Evolutionary conservation across 2,888 invertebrate species (phyloP).

Genomic region (Psococerastis gibbosa): DNA sequence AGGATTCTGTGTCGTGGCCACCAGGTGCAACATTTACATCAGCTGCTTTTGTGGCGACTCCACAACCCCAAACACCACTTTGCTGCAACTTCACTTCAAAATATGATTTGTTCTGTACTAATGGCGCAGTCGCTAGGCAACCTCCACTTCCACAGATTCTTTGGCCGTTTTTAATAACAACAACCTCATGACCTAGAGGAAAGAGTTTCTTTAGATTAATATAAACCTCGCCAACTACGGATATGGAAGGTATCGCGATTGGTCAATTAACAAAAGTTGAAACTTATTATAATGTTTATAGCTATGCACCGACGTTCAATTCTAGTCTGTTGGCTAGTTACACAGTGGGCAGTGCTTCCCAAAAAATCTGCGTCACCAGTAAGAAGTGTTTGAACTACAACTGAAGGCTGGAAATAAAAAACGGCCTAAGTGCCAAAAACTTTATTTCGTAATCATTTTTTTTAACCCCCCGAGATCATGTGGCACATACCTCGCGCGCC

Average conservation of each 20-base stretch:
- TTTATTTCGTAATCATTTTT: too few species aligned
- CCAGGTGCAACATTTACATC: constrained; percentile 75
- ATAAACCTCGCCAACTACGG: too few species aligned
- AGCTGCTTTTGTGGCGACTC: constrained; percentile 72
- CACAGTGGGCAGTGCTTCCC: too few species aligned
- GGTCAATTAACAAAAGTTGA: too few species aligned
- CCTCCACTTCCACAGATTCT: constrained; percentile 92
- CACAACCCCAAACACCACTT: constrained; percentile 84
- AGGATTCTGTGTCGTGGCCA: constrained; percentile 75
- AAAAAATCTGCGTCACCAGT: too few species aligned
- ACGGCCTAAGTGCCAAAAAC: too few species aligned
- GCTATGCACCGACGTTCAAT: not conserved
- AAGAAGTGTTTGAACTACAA: too few species aligned
- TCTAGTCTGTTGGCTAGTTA: constrained; percentile 6
- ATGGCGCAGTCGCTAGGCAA: constrained; percentile 80
- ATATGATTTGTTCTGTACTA: constrained; percentile 94
- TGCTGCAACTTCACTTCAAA: constrained; percentile 97
- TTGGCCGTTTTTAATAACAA: constrained; percentile 82
- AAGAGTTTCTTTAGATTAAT: too few species aligned
- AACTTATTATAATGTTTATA: constrained; percentile 16
- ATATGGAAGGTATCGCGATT: too few species aligned
- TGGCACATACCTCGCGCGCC: too few species aligned
- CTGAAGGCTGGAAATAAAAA: too few species aligned
- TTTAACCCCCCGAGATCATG: too few species aligned
- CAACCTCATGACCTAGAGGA: constrained; percentile 92